phyloP scores from a whole-genome alignment of 2,797 vertebrate genomes.

The Petrocephalus sullivani region DNA sequence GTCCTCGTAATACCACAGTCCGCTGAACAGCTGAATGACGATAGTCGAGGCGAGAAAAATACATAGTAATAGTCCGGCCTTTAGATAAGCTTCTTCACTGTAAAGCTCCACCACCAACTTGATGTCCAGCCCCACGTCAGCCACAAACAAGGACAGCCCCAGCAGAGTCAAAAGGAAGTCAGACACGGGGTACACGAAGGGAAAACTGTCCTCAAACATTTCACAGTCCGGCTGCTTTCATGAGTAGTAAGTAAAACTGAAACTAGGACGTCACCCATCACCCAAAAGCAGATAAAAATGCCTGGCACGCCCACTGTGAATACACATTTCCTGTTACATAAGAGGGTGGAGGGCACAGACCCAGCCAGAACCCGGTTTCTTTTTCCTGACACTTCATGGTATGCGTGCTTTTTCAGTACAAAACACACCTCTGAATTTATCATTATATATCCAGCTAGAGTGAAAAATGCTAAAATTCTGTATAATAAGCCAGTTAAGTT shows the following conservation, averaged over 20 bases:
- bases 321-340: background rate
- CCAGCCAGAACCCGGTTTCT: background rate
- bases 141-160: conserved; percentile 7
- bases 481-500: background rate
- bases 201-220: background rate
- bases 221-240: background rate
- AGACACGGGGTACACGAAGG: background rate
- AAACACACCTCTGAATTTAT: background rate
- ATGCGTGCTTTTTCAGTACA: background rate
- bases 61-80: background rate
- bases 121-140: conserved; percentile 1
- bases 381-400: background rate
- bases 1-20: conserved; percentile 18
- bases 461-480: background rate
- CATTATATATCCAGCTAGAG: background rate
- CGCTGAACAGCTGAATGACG: conserved; percentile 14
- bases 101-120: background rate
- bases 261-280: background rate
- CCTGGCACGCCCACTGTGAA: background rate
- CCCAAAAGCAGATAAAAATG: background rate
- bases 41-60: background rate
- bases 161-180: background rate
- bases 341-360: background rate
- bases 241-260: background rate
- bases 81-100: background rate